These are phyloP conservation scores for Calidris pugnax DNA, from an alignment of 2,113 vertebrate species.

Conservation along the genomic window DNA sequence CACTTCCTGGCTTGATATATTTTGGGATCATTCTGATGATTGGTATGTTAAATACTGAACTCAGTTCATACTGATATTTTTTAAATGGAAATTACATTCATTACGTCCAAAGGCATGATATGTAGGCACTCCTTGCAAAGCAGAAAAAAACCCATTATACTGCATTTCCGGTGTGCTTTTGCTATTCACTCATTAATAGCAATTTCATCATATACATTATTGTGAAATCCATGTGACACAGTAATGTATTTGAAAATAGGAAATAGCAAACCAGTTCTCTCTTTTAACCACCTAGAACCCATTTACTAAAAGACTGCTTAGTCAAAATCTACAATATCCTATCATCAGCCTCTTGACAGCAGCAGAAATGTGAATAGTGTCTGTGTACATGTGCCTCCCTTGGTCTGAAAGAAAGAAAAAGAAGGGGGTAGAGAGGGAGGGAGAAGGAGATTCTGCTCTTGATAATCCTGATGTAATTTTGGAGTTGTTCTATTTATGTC, in stretches of 20 bases:
- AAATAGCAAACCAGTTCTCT: conserved; percentile 3
- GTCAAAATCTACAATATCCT: not conserved
- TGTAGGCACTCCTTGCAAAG: not conserved
- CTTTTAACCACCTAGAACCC: not conserved
- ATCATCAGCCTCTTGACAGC: not conserved
- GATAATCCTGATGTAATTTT: not conserved
- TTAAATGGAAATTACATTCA: not conserved
- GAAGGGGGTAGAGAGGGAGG: not conserved
- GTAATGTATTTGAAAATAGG: conserved; percentile 18
- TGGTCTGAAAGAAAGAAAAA: not conserved
- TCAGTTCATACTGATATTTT: not conserved
- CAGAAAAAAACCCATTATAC: not conserved
- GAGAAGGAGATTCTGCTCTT: not conserved
- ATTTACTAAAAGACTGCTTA: conserved; percentile 33
- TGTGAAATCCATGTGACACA: conserved; percentile 1
- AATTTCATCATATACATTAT: conserved; percentile 23
- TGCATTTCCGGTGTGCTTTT: conserved; percentile 11
- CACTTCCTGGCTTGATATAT: conserved; percentile 23
- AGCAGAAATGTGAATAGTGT: not conserved
- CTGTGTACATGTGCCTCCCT: not conserved
- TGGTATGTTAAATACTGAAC: not conserved
- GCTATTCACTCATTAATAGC: conserved; percentile 7
- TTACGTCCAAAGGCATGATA: not conserved
- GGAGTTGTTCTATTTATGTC: not conserved
- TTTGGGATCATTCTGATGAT: not conserved